Conservation (phyloP, 2,888 invertebrate species). For the Phyto melanocephala region DNA sequence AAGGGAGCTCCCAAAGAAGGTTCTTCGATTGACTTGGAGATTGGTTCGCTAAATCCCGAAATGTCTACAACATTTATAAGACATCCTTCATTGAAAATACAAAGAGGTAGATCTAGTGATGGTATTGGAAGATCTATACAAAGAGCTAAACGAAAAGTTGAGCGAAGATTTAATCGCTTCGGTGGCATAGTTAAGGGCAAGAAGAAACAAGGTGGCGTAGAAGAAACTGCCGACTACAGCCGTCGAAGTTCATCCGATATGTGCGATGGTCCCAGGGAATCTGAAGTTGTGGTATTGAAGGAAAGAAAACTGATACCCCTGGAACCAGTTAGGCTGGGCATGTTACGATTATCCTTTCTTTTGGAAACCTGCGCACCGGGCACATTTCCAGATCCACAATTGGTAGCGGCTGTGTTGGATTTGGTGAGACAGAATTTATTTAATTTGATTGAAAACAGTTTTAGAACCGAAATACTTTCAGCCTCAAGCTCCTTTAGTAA, state of each 20-base stretch:
- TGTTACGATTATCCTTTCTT: conserved; percentile 93
- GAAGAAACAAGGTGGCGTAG: conserved; percentile 92
- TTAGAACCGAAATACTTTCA: conserved; percentile 73
- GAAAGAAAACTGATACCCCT: conserved; percentile 91
- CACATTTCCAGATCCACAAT: conserved; percentile 95
- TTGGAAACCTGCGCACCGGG: conserved; percentile 98
- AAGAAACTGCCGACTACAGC: conserved; percentile 90
- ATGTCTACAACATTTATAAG: conserved; percentile 81
- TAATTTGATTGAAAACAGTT: not conserved
- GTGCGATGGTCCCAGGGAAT: conserved; percentile 88
- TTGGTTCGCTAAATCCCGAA: conserved; percentile 81
- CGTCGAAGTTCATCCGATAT: conserved; percentile 91
- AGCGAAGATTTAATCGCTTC: conserved; percentile 91
- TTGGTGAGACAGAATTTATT: conserved; percentile 82
- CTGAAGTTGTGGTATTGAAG: conserved; percentile 92
- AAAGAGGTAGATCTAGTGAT: conserved; percentile 77
- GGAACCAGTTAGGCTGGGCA: conserved; percentile 90
- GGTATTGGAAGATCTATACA: conserved; percentile 84
- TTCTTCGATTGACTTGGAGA: conserved; percentile 80
- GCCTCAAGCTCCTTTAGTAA: conserved; percentile 96
- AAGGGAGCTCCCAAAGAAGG: conserved; percentile 81
- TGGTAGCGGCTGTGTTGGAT: conserved; percentile 95
- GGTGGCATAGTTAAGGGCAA: conserved; percentile 91
- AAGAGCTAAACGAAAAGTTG: conserved; percentile 92
- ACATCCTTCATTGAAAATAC: conserved; percentile 79